Evolutionary conservation across 2,113 vertebrate genomes (phyloP).

Genomic region (Pachypanchax playfairii): DNA sequence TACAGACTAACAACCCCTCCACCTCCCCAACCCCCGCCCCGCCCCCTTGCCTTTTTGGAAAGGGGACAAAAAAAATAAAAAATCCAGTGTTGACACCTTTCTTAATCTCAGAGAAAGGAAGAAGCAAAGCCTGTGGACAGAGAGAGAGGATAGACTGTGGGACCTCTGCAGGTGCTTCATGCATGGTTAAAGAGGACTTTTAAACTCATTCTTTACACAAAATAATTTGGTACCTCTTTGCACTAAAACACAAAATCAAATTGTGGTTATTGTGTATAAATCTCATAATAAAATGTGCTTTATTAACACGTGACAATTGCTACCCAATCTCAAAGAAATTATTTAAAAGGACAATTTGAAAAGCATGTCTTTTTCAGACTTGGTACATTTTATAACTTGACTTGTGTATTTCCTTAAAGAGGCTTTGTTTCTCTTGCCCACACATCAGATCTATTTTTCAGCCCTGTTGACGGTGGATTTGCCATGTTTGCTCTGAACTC

Average conservation of each 20-base stretch:
- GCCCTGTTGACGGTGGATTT: conserved; percentile 69
- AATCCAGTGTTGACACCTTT: conserved; percentile 70
- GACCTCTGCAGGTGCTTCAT: conserved; percentile 57
- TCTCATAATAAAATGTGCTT: conserved; percentile 63
- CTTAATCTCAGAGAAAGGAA: conserved; percentile 80
- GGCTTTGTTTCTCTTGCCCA: conserved; percentile 81
- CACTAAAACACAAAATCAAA: conserved; percentile 74
- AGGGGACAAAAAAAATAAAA: conserved; percentile 41
- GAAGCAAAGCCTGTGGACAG: conserved; percentile 81
- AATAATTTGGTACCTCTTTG: conserved; percentile 74
- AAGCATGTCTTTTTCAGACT: conserved; percentile 81
- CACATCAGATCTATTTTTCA: conserved; percentile 80
- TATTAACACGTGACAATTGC: conserved; percentile 69
- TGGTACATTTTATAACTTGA: conserved; percentile 78
- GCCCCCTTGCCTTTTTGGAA: conserved; percentile 28
- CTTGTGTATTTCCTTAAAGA: conserved; percentile 75
- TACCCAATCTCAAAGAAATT: conserved; percentile 55
- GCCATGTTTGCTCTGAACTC: conserved; percentile 68
- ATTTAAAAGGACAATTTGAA: conserved; percentile 35
- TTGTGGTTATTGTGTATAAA: conserved; percentile 66
- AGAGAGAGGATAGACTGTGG: conserved; percentile 67
- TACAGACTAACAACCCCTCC: conserved; percentile 67
- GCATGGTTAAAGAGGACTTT: conserved; percentile 71
- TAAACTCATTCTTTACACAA: conserved; percentile 70
- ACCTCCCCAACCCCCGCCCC: conserved; percentile 11